Evolutionary conservation across 2,797 vertebrate genomes (phyloP), one percentile per base, ranked within the genome.

Genomic region (Enteromius thamalakanensis): DNA sequence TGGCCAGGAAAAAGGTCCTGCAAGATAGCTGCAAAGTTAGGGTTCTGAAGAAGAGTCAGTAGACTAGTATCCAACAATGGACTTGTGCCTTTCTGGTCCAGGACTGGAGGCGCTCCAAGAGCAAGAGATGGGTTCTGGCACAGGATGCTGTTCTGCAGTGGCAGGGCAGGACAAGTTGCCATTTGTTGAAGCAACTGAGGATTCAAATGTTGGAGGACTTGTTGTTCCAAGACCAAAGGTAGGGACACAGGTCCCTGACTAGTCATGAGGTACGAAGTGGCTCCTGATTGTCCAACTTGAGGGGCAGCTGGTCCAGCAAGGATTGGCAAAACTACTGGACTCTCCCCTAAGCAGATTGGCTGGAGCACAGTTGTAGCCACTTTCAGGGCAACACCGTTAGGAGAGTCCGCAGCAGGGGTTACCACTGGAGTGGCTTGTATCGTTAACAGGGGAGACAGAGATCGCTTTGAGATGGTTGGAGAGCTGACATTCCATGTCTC

Each of bases 301-400:
- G 97, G 91, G 0, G 94, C 92, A 0, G 96, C 89, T 0, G 96
- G 94, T 37, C 97, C 96, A 0, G 96, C 95, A 70, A 98, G 97
- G 87, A 99, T 97, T 80, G 98, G 98, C 89, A 99, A 91, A 87
- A 99, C 95, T 71, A 99, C 95, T 0, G 97, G 96, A 87, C 95
- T 97, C 77, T 99, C 97, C 49, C 97, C 97, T 32, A 99, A 93
- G 89, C 97, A 99, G 90, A 99, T 94, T 10, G 98, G 98, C 90
- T 99, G 98, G 55, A 99, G 94, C 26, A 99, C 95, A 0, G 97
- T 96, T 32, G 98, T 96, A 9, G 96, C 95, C n/a, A 99, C 95
- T 90, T 99, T 99, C 1, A 99, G 93, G 5, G 98, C 95, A 82
- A 98, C 92, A 2, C 96, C 96, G 1, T 95, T 96, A n/a, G 96